Base-by-base conservation (phyloP, 2,888 invertebrate genomes). In the Cerceris ruficornis region DNA sequence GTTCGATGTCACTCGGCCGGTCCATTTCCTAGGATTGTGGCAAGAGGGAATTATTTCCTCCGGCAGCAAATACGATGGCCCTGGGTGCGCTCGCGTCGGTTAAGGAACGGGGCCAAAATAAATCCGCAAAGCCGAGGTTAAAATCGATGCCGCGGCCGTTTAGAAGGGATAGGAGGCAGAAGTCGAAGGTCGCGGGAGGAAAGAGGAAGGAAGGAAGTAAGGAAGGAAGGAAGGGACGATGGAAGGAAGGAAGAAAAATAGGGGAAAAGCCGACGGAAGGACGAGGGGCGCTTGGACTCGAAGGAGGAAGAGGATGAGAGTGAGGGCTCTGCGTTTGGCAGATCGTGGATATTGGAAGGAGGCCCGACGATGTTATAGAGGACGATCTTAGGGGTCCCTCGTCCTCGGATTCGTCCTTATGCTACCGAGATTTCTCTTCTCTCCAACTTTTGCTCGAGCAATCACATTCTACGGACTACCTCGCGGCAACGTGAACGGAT, bases 331-430 rank as follows among this genome's bases (percentile, higher is more conserved):
- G 91, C 87, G 86, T 89, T 88, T 90, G 91, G 89, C 91, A 90
- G 88, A 82, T 88, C 82, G 86, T 87, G 89, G 88, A 90, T 90
- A 90, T 90, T 87, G 88, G 86, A 87, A 83, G 83, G 81, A 86
- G 83, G 81, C 78, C 72, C 77, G 78, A 71, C 71, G 81, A 77
- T 81, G 81, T 79, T 70, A 72, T 75, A 64, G 76, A 77, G 72
- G 84, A 81, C 79, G 74, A 84, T 83, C 81, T 80, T 77, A 54
- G 75, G 74, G 28, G 83, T 69, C 69, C 57, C 69, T 73, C 81
- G 69, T 69, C 54, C 65, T 59, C 50, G 57, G 75, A 77, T 62
- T 77, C 77, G 69, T 73, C 68, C 76, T 82, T 69, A 57, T 28
- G 71, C 69, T 61, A 76, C 69, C 52, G 60, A 62, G 77, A 74